phyloP scores from a whole-genome alignment of 23 tunicate species.

The Halocynthia aurantium region DNA sequence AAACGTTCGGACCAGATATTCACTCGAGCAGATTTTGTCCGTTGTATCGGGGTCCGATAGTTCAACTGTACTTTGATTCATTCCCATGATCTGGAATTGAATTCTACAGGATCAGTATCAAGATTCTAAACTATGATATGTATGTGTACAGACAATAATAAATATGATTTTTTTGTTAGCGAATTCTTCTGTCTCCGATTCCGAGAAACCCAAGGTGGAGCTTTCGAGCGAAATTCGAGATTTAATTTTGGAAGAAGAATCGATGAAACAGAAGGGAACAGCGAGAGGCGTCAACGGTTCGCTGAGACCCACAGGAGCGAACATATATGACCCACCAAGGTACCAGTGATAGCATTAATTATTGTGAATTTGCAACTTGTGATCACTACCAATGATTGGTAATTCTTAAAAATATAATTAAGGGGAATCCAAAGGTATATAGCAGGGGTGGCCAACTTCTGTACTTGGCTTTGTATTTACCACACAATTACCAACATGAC shows the following conservation, averaged over 20 bases:
- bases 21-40: no score
- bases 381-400: no score
- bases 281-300: slow-evolving; percentile 6
- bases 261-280: not conserved
- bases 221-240: slow-evolving; percentile 18
- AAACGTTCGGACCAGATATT: no score
- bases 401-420: no score
- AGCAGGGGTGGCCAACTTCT: no score
- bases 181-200: not conserved
- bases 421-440: no score
- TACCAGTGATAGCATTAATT: not conserved
- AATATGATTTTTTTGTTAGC: not conserved
- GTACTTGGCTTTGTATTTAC: no score
- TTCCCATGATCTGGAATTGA: no score
- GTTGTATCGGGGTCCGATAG: no score
- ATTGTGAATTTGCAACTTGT: no score
- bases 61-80: no score
- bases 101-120: not conserved
- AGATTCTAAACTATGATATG: not conserved
- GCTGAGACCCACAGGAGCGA: slow-evolving; percentile 6
- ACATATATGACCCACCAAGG: slow-evolving; percentile 29
- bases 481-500: no score
- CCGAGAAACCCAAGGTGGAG: not conserved
- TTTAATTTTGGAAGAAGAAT: slow-evolving; percentile 14
- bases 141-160: not conserved